Percentiles rank a stretch among this genome's conserved stretches.
These are phyloP conservation scores for Ophioninae sp. DNA, from an alignment of 2,888 invertebrate species.

Conservation along the genomic window DNA sequence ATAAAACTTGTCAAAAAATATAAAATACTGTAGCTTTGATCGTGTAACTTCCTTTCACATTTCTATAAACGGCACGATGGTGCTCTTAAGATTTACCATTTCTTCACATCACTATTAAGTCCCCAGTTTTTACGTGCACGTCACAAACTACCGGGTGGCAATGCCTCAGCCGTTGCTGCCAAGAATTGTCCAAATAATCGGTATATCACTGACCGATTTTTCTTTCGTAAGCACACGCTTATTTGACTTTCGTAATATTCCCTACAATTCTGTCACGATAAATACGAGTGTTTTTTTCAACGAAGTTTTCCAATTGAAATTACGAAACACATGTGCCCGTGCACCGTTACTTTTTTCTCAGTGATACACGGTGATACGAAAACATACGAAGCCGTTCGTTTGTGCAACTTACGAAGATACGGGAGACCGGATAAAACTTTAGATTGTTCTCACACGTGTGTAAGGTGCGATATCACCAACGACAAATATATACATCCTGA, in stretches of 20 bases:
- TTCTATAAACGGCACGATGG: no score
- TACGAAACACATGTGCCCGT: neutral
- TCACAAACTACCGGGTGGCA: no score
- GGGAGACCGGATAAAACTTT: slow-evolving; percentile 17
- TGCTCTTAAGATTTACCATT: no score
- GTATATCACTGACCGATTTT: no score
- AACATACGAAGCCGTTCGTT: slow-evolving; percentile 14
- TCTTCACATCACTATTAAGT: no score
- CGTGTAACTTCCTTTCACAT: no score
- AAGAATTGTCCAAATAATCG: no score
- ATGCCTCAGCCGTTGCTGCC: no score
- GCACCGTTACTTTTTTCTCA: neutral
- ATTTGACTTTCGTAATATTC: neutral
- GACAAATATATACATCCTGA: slow-evolving; percentile 42
- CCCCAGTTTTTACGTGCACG: no score
- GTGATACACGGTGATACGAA: neutral
- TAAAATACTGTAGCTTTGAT: no score
- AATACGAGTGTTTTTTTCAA: neutral
- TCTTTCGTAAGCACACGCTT: neutral
- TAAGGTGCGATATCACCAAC: slow-evolving; percentile 58
- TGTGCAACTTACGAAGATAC: slow-evolving; percentile 7
- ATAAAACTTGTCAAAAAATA: no score
- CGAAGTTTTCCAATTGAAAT: neutral
- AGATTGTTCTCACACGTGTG: slow-evolving; percentile 8
- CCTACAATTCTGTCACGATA: neutral